Evolutionary conservation across 2,888 invertebrate genomes (phyloP), one percentile per base, ranked within the genome.

Genomic region (Yponomeuta evonymella): DNA sequence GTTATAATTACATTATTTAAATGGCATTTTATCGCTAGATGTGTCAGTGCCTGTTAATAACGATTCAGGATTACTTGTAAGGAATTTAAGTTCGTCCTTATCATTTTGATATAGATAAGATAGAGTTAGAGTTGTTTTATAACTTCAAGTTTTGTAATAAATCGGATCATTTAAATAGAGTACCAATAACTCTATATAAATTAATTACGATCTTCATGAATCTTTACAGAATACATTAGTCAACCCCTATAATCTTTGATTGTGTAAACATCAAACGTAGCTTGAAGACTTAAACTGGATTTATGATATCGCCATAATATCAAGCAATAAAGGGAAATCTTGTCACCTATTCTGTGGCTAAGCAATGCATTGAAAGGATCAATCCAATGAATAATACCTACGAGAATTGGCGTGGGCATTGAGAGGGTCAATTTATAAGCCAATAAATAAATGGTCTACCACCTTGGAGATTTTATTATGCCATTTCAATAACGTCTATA

Each of bases 401-500:
- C 12, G 29, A 65, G 65, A 33, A 65, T 30, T 29, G 12, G 65
- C 65, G 65, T 65, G 65, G 65, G 65, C 6, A 23, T 65, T 65
- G 33, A 65, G n/a, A 65, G 12, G 48, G 48, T 62, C 62, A 15
- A 63, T 9, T 29, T 8, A 70, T 11, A n/a, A 70, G 63, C 43
- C 63, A 69, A 65, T 71, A 69, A 67, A 33, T 58, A 68, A 67
- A 71, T 70, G 43, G 63, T 58, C 51, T 58, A 58, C 72, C 72
- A 64, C 43, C 29, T 69, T 67, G 69, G 76, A 71, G 71, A 69
- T 71, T 71, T 30, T 64, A 62, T 69, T 58, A 58, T 58, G 51
- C 51, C 15, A 12, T 58, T 58, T 58, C 51, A 58, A 58, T 58
- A 15, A 58, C 12, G 51, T 58, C 51, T 15, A 15, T 15, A 58